Evolutionary conservation across 2,888 invertebrate species (phyloP), one percentile per base, ranked within the genome.

Genomic region (Drosophila quinaria): DNA sequence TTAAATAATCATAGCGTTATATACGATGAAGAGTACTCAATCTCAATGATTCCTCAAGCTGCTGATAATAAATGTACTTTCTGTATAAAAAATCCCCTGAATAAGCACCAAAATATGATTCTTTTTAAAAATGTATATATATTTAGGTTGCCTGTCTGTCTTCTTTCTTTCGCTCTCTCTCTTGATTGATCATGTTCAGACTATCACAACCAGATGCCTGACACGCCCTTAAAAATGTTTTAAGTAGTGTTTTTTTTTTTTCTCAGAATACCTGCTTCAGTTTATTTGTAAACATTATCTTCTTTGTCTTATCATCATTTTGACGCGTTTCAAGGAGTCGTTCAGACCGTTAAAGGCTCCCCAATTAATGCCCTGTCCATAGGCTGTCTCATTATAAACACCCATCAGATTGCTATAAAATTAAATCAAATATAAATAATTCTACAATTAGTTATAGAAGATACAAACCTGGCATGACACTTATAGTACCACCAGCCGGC

Each of bases 401-500:
- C 96, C 96, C 90, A 96, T 96, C 37, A 96, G 92, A 84, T 96
- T 96, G 90, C 95, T 95, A 84, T 4, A 29, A 37, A 22, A 22
- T 22, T 22, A 22, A 22, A 22, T 22, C 22, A 22, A 22, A 22
- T 22, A 4, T 22, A 22, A 22, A 25, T 25, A 25, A 5, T 5
- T 5, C 6, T 25, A 25, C 5, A 25, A 25, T 25, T 25, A 5
- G 25, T 25, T 6, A 22, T 31, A 13, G 8, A 10, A 17, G 1
- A 47, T 31, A 49, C 62, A 0, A 78, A 94, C 94, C 94, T 94
- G 76, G 94, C 94, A 71, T 95, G 95, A 78, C 96, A 96, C 58
- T 94, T 94, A 78, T 94, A 94, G 88, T 96, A 96, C 96, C 96
- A 96, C 96, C 96, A 96, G 6, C 94, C 96, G 0, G 95, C 96